Percentiles rank a stretch among this genome's conserved stretches.
These are phyloP conservation scores for Chionis minor DNA, from an alignment of 2,113 vertebrate species.

Conservation along the genomic window DNA sequence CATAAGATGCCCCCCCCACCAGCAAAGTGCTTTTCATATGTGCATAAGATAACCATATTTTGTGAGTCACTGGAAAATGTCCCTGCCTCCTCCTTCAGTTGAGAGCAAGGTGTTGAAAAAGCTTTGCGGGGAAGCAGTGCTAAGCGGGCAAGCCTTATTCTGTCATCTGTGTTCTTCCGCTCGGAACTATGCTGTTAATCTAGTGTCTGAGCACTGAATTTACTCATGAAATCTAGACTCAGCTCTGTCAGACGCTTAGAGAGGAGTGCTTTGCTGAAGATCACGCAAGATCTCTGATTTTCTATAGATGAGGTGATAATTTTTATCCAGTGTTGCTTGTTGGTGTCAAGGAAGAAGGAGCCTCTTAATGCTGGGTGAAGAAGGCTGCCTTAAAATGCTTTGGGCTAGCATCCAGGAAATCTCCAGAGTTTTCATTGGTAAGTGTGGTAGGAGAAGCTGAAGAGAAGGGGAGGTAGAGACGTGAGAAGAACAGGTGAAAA, in stretches of 20 bases:
- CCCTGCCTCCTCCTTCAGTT: not conserved
- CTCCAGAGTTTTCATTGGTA: not conserved
- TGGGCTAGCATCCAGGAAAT: not conserved
- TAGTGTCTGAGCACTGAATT: not conserved
- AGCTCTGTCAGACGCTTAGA: not conserved
- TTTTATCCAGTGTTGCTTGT: not conserved
- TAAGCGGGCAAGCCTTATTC: not conserved
- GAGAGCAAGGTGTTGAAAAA: not conserved
- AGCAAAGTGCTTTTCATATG: not conserved
- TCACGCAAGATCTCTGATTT: not conserved
- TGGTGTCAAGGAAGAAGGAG: not conserved
- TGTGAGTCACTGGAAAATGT: not conserved
- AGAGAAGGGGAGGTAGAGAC: not conserved
- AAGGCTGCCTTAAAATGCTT: not conserved
- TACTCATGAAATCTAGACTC: not conserved
- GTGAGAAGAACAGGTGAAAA: not conserved
- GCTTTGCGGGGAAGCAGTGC: not conserved
- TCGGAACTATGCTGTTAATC: not conserved
- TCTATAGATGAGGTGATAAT: not conserved
- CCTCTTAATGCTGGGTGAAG: not conserved
- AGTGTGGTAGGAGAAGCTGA: not conserved
- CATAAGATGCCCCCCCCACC: not conserved
- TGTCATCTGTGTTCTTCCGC: not conserved
- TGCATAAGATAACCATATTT: not conserved
- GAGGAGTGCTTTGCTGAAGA: not conserved